Evolutionary conservation across 2,888 invertebrate genomes (phyloP).

Genomic region (Tolmerus cingulatus): DNA sequence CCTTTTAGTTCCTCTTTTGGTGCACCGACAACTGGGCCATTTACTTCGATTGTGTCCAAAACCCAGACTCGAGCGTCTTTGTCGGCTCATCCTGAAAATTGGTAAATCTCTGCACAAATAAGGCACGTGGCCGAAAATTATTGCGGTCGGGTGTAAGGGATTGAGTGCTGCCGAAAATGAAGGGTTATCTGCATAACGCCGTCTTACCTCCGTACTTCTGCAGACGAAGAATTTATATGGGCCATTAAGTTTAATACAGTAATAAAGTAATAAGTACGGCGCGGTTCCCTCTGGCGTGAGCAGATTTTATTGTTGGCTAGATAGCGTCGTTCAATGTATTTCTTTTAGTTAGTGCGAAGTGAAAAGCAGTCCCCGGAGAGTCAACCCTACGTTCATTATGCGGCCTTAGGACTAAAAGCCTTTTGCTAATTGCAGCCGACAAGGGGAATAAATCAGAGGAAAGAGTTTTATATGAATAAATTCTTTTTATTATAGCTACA

Average conservation of each 20-base stretch:
- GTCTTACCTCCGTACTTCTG: neutral
- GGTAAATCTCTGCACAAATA: slow-evolving; percentile 2
- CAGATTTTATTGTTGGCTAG: neutral
- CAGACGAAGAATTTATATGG: neutral
- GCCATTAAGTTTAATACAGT: neutral
- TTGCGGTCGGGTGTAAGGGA: neutral
- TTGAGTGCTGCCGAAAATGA: slow-evolving; percentile 10
- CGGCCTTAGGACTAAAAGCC: neutral
- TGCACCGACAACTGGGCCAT: neutral
- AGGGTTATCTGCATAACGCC: slow-evolving; percentile 26
- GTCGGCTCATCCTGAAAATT: neutral
- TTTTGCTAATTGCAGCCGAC: neutral
- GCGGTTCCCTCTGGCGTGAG: neutral
- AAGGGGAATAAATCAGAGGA: neutral
- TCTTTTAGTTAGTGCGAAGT: neutral
- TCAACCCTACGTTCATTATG: neutral
- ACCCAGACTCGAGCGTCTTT: neutral
- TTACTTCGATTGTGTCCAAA: neutral
- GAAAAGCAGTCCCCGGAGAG: neutral
- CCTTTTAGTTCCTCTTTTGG: neutral
- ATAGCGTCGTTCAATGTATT: neutral
- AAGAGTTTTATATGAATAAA: neutral
- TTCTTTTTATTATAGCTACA: neutral
- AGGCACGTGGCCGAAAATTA: slow-evolving; percentile 28
- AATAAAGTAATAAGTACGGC: neutral